These are phyloP conservation scores for Drosophila kikkawai DNA, from an alignment of 1,140 invertebrate species.

Conservation along the genomic window DNA sequence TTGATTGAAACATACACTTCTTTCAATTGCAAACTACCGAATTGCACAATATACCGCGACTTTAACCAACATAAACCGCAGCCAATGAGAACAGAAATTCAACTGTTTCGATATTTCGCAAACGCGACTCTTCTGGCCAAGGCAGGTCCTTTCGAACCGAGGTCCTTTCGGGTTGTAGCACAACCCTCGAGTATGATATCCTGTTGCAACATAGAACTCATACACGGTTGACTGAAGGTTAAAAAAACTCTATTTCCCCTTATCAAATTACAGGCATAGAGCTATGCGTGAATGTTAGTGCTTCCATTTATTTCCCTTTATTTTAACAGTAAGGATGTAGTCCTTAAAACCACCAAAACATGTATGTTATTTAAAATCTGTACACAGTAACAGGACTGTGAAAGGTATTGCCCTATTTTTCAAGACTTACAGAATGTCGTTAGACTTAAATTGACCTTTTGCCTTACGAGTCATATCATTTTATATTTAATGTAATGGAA, in stretches of 20 bases:
- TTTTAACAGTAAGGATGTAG: background rate
- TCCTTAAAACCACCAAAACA: background rate
- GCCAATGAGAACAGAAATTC: slow-evolving; percentile 59
- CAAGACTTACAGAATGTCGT: background rate
- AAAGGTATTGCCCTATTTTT: background rate
- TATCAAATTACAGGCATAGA: background rate
- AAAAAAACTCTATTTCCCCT: background rate
- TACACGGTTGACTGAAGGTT: background rate
- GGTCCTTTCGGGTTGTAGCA: slow-evolving; percentile 8
- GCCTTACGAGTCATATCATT: too few species aligned
- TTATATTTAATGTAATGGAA: too few species aligned
- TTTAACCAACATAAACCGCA: slow-evolving; percentile 47
- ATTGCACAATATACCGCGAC: slow-evolving; percentile 26
- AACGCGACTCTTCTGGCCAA: background rate
- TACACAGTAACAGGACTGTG: background rate
- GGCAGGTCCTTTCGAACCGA: background rate
- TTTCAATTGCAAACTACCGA: slow-evolving; percentile 45
- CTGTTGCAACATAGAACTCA: slow-evolving; percentile 9
- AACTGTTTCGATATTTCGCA: slow-evolving; percentile 35
- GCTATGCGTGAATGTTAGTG: too few species aligned
- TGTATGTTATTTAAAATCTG: background rate
- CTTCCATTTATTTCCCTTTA: background rate
- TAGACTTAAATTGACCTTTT: background rate
- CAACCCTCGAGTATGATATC: background rate
- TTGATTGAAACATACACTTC: slow-evolving; percentile 45